Base-by-base conservation (phyloP, 2,113 vertebrate species). In the Sprattus sprattus region DNA sequence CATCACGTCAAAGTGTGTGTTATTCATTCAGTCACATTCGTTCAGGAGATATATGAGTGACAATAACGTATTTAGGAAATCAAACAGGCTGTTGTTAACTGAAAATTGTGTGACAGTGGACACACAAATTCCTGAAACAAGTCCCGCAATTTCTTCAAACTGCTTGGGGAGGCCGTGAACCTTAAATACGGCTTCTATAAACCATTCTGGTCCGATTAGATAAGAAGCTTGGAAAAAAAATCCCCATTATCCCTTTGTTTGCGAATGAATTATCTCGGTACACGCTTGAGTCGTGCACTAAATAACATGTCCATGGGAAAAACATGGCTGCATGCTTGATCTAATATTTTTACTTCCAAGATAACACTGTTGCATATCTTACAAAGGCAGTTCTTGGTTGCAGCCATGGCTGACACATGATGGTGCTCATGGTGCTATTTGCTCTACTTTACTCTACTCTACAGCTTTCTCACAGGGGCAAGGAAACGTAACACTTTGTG, bases 281-380 rank as follows among this genome's bases (percentile, higher is more conserved):
- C 8, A 75, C 32, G 67, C 67, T 39, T 78, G 71, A 78, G 28
- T 78, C 44, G 25, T 39, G 32, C 28, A 78, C 71, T 15, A 78
- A 39, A 78, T 32, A 78, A 39, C 71, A 78, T 15, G 71, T 78
- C 71, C 28, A 32, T 78, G 71, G 71, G 71, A 15, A 78, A 75
- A 60, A 20, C 13, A 78, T 32, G 71, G 11, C 71, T 39, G 16
- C 71, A 39, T 4, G 28, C 28, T 15, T 78, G 25, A 32, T 32
- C 25, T 75, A 13, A 44, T n/a, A 32, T 32, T 78, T 78, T 44
- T 39, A 4, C 71, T 78, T 39, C 25, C 13, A 32, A 32, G 28
- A 78, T 39, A 44, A 78, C 71, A 2, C n/a, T 13, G 64, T 25
- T 9, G 71, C 71, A 44, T 39, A 78, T 78, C 71, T 78, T 15